phyloP scores from a whole-genome alignment of 2,113 vertebrate species.

The Calidris pygmaea region DNA sequence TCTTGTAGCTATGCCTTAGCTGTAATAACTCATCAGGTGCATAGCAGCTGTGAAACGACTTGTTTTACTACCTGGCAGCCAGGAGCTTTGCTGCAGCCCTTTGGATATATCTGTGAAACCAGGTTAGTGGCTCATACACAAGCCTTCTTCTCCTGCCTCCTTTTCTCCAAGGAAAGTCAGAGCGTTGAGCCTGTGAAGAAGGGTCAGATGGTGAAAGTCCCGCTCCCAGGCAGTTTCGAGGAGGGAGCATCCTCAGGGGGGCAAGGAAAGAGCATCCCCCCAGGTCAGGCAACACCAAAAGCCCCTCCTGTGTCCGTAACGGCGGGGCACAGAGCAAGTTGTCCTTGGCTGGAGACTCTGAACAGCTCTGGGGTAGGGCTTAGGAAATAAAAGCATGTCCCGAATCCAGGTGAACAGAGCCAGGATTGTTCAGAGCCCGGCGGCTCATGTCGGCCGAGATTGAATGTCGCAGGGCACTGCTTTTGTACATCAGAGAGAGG shows the following conservation, averaged over 20 bases:
- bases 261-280: background rate
- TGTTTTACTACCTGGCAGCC: background rate
- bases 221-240: background rate
- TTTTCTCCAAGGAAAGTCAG: background rate
- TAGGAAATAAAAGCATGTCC: background rate
- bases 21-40: background rate
- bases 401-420: constrained; percentile 21
- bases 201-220: background rate
- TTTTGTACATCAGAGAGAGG: background rate
- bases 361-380: background rate
- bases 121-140: background rate
- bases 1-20: background rate
- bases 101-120: background rate
- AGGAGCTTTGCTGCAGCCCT: background rate
- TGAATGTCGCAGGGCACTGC: background rate
- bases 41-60: background rate
- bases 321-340: background rate
- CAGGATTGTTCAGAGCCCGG: background rate
- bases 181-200: background rate
- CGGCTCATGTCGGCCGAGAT: background rate
- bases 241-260: background rate
- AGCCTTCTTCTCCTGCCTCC: background rate
- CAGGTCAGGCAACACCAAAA: accelerated
- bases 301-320: accelerated
- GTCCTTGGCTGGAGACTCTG: background rate